These are phyloP conservation scores for Drosophila picticornis DNA, from an alignment of 2,888 invertebrate species.

Conservation along the genomic window DNA sequence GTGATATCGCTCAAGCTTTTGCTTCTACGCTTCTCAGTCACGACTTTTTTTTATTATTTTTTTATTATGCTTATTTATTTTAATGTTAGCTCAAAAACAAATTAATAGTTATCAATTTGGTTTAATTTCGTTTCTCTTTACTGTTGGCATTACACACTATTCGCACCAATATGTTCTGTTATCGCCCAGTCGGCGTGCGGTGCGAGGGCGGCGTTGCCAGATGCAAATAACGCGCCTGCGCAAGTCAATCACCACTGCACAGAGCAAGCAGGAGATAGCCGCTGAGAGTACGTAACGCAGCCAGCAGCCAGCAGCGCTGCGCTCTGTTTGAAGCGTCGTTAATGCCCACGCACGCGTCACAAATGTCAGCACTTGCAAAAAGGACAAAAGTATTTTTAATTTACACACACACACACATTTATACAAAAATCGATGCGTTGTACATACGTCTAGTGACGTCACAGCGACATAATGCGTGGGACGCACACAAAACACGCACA, in stretches of 20 bases:
- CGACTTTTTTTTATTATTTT: conserved; percentile 27
- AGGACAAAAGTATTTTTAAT: conserved; percentile 54
- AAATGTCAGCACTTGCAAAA: conserved; percentile 15
- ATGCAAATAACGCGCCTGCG: conserved; percentile 66
- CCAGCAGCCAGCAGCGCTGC: conserved; percentile 30
- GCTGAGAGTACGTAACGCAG: conserved; percentile 2
- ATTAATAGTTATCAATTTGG: conserved; percentile 48
- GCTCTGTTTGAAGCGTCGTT: conserved; percentile 25
- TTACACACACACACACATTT: neutral
- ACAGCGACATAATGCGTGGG: conserved; percentile 54
- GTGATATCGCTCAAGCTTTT: neutral
- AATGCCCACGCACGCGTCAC: conserved; percentile 38
- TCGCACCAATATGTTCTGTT: conserved; percentile 12
- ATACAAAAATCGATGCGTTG: conserved; percentile 60
- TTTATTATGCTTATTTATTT: conserved; percentile 17
- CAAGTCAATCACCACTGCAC: conserved; percentile 26
- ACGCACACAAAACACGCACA: neutral
- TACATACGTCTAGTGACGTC: conserved; percentile 51
- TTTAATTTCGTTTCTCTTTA: conserved; percentile 6
- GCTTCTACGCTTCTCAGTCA: conserved; percentile 23
- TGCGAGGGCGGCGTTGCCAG: conserved; percentile 63
- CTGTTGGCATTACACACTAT: conserved; percentile 11
- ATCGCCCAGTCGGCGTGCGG: conserved; percentile 32
- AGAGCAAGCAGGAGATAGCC: neutral
- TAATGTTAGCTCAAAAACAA: conserved; percentile 41